Conservation (phyloP, 2,888 invertebrate genomes). For the Hypsopygia costalis region DNA sequence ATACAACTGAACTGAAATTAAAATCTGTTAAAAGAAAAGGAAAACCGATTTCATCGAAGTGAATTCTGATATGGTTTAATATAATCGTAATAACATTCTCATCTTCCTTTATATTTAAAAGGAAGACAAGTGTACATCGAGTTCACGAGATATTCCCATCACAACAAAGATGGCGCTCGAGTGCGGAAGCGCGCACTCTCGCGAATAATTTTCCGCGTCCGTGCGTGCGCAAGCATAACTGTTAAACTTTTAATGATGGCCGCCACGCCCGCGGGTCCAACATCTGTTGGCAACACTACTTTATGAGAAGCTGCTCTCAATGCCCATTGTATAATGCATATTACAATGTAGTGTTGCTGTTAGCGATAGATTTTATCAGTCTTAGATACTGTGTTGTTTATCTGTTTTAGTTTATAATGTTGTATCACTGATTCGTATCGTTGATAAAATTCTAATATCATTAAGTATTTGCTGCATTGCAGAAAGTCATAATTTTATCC, state of each 20-base stretch:
- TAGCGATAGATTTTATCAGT: not conserved
- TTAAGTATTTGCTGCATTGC: too few species aligned
- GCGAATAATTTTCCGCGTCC: constrained; percentile 77
- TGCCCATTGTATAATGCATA: constrained; percentile 4
- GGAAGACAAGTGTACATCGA: not conserved
- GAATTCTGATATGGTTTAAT: too few species aligned
- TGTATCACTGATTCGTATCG: too few species aligned
- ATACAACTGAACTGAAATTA: too few species aligned
- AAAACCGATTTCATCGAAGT: too few species aligned
- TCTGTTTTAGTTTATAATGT: not conserved
- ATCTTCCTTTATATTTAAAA: too few species aligned
- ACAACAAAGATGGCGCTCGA: constrained; percentile 14
- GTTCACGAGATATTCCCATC: constrained; percentile 11
- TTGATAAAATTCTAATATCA: too few species aligned
- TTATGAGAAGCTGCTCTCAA: constrained; percentile 4
- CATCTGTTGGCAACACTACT: constrained; percentile 1
- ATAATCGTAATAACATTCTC: too few species aligned
- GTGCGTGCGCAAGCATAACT: constrained; percentile 57
- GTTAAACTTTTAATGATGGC: constrained; percentile 57
- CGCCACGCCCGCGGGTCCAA: constrained; percentile 4
- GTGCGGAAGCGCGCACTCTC: constrained; percentile 49
- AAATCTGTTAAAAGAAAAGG: too few species aligned
- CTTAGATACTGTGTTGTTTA: not conserved
- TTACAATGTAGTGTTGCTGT: not conserved
- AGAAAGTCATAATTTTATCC: too few species aligned